Percentiles rank a stretch among this genome's conserved stretches.
These are phyloP conservation scores for Rutilus rutilus DNA, from an alignment of 2,113 vertebrate species.

Conservation along the genomic window DNA sequence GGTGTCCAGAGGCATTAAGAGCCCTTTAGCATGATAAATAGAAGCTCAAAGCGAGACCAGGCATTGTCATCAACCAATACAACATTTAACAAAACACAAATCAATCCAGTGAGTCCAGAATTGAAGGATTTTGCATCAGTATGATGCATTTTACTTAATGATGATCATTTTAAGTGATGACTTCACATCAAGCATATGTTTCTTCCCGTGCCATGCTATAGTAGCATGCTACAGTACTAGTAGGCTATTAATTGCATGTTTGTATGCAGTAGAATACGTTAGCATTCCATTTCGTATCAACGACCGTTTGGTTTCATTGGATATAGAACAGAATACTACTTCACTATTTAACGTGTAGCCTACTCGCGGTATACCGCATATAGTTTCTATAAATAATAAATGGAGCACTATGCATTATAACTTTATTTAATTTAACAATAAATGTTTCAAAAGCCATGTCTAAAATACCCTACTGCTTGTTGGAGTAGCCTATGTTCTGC, in stretches of 20 bases:
- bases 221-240: neutral
- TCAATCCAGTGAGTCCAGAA: neutral
- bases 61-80: slow-evolving; percentile 23
- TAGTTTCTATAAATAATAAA: neutral
- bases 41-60: slow-evolving; percentile 14
- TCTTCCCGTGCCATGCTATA: neutral
- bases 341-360: neutral
- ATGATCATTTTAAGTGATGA: neutral
- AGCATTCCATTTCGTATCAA: neutral
- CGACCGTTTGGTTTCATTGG: neutral
- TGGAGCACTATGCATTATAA: neutral
- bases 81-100: slow-evolving; percentile 31
- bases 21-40: slow-evolving; percentile 48
- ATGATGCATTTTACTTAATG: neutral
- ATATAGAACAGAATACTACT: neutral
- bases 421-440: neutral
- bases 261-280: neutral
- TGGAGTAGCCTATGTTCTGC: neutral
- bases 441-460: neutral
- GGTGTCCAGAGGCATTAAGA: slow-evolving; percentile 53
- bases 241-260: too few species aligned
- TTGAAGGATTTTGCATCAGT: neutral
- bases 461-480: neutral
- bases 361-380: neutral
- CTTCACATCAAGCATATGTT: neutral